A percentile compares a stretch with the other conserved stretches of the same genome.
These are phyloP conservation scores for Phortica magna DNA, from an alignment of 2,888 invertebrate genomes.

Conservation along the genomic window DNA sequence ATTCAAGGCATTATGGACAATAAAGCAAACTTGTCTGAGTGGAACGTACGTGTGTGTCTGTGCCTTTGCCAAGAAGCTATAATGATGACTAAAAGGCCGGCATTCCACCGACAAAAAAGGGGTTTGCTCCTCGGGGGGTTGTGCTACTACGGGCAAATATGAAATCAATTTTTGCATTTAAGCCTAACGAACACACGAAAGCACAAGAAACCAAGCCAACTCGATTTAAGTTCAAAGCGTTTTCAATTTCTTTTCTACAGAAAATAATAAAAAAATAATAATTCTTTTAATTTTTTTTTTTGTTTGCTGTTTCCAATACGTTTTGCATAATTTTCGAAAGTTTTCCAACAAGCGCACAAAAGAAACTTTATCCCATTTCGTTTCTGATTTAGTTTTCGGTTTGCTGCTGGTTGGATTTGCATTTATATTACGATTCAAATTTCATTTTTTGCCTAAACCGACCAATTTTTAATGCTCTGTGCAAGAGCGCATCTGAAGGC, in stretches of 20 bases:
- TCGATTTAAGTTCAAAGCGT: constrained; percentile 14
- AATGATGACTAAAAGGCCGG: constrained; percentile 18
- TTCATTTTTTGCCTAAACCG: not conserved
- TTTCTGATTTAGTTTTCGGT: constrained; percentile 16
- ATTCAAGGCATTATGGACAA: constrained; percentile 29
- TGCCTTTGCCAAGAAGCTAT: constrained; percentile 23
- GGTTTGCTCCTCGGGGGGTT: not conserved
- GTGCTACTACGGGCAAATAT: not conserved
- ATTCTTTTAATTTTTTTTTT: not conserved
- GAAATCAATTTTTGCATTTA: constrained; percentile 29
- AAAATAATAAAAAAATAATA: not conserved
- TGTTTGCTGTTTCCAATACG: not conserved
- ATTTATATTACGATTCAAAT: constrained; percentile 29
- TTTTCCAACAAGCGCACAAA: not conserved
- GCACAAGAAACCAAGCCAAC: constrained; percentile 2
- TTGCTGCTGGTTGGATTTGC: constrained; percentile 24
- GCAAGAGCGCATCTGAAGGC: too few species aligned
- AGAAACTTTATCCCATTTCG: not conserved
- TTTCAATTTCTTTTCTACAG: not conserved
- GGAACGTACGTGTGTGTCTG: constrained; percentile 33
- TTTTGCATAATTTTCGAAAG: not conserved
- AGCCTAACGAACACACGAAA: not conserved
- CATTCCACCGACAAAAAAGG: not conserved
- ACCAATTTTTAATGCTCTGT: not conserved
- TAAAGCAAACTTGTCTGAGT: constrained; percentile 51